A percentile compares a stretch with the other conserved stretches of the same genome.
Evolutionary conservation across 2,797 vertebrate genomes (phyloP).

Genomic region (Sebastes cheni): DNA sequence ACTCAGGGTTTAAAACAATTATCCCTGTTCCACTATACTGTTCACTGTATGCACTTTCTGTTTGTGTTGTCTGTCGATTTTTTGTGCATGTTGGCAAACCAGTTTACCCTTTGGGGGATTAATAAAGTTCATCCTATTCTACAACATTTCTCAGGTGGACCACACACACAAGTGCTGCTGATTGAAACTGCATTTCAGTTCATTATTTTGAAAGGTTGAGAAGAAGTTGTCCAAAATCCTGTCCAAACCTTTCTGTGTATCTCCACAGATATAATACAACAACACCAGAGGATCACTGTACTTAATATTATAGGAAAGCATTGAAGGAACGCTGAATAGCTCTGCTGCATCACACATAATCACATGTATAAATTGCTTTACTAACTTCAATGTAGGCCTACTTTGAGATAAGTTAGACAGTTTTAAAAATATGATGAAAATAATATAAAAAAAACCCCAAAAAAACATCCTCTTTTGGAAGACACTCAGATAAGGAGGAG

Average conservation of each 20-base stretch:
- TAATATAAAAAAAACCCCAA: accelerated
- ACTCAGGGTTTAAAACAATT: not conserved
- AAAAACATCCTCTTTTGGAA: not conserved
- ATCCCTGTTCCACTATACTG: not conserved
- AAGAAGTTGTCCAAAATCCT: not conserved
- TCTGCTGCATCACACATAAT: not conserved
- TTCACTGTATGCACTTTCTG: too few species aligned
- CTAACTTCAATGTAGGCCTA: not conserved
- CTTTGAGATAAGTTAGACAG: not conserved
- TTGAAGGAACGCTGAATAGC: not conserved
- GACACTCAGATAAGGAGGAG: not conserved
- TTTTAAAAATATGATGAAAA: not conserved
- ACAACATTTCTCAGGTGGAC: too few species aligned
- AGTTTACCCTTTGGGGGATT: too few species aligned
- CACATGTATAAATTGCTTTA: not conserved
- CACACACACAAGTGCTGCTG: too few species aligned
- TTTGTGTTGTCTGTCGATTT: too few species aligned
- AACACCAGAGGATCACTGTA: not conserved
- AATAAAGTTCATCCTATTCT: too few species aligned
- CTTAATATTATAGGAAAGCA: not conserved
- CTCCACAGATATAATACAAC: not conserved
- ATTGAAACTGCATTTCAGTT: too few species aligned
- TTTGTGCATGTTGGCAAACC: too few species aligned
- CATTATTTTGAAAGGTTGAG: too few species aligned
- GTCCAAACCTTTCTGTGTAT: not conserved